Evolutionary conservation across 2,888 invertebrate species (phyloP), one percentile per base, ranked within the genome.

Genomic region (Koerneria pararmatus): DNA sequence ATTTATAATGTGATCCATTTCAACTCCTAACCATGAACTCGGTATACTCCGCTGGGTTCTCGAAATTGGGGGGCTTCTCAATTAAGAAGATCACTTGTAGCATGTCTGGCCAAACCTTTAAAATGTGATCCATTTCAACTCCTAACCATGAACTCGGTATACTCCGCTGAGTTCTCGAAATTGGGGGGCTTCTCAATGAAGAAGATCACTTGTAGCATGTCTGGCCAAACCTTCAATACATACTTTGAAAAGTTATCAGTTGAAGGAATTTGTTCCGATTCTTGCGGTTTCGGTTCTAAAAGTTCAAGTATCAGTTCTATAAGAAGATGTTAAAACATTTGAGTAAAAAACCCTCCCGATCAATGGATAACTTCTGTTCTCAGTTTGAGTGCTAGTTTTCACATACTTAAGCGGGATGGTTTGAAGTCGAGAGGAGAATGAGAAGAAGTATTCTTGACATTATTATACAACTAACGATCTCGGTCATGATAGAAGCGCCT

Each of bases 31-130:
- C 64, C 56, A 27, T 65, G 31, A 65, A 65, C 32, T 58, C 24
- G 19, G 19, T 54, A 46, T 72, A 76, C 53, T 76, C 65, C 2
- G 37, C n/a, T 0, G 69, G 68, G 35, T 71, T 56, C 2, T 68
- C 59, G 35, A 76, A 73, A 22, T 73, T 63, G 24, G 76, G 74
- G 0, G 76, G 76, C 3, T 60, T 57, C 37, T 71, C 72, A 15
- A 76, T 71, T 65, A 73, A 70, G 65, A 73, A 73, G 56, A 76
- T 62, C 24, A 76, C 71, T 19, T 74, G 73, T 29, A 76, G 74
- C 59, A 72, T 71, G 19, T 74, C 71, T 2, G 76, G 76, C 76
- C 76, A 76, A 48, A 75, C 71, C 64, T 67, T n/a, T 5, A 22
- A 24, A 57, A n/a, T n/a, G n/a, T n/a, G n/a, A n/a, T n/a, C n/a